These are phyloP conservation scores for Pangasius mekongensis DNA, from an alignment of 2,797 vertebrate species.

Conservation along the genomic window DNA sequence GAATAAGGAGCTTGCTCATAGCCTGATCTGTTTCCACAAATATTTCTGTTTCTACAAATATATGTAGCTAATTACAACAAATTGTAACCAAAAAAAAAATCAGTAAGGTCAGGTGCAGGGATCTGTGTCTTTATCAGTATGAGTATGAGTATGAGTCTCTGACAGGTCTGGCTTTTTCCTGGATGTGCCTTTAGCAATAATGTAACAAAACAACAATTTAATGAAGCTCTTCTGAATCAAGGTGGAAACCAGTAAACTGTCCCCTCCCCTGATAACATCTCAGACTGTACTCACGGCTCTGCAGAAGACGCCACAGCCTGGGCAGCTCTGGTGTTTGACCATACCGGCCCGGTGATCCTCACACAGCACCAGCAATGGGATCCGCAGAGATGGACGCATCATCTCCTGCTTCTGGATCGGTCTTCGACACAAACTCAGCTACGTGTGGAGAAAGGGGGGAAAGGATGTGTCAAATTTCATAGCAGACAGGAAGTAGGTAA, in stretches of 20 bases:
- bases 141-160: not conserved
- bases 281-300: constrained; percentile 80
- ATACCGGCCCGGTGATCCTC: constrained; percentile 95
- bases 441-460: constrained; percentile 29
- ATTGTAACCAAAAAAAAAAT: not conserved
- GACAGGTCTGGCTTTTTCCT: not conserved
- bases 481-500: not conserved
- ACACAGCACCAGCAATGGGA: constrained; percentile 91
- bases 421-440: constrained; percentile 89
- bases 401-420: constrained; percentile 92
- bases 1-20: not conserved
- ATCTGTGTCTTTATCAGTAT: not conserved
- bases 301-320: constrained; percentile 95
- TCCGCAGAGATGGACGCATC: constrained; percentile 94
- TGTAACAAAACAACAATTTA: not conserved
- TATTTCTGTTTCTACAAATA: not conserved
- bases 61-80: not conserved
- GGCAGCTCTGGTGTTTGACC: constrained; percentile 98
- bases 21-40: not conserved
- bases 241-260: not conserved
- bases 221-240: not conserved
- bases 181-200: not conserved
- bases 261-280: not conserved
- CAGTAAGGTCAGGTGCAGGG: not conserved
- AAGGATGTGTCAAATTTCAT: not conserved